Conservation (phyloP, 2,113 vertebrate genomes). For the Crotalus tigris region DNA sequence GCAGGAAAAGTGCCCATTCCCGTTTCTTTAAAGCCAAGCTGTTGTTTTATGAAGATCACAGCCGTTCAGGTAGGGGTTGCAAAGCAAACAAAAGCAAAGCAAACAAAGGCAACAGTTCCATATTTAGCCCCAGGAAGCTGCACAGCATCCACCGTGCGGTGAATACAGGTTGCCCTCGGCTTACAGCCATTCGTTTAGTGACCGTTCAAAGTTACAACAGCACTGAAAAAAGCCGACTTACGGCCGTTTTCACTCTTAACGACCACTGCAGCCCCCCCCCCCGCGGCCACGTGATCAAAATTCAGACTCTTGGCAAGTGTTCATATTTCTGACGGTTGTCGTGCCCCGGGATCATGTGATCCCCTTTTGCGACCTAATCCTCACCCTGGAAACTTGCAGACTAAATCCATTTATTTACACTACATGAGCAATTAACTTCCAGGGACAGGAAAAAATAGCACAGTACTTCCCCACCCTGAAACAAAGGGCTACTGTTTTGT, state of each 20-base stretch:
- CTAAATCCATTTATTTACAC: neutral
- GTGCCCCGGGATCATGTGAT: too few relatives aligned
- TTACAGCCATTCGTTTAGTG: neutral
- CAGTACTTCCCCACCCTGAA: neutral
- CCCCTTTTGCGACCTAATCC: neutral
- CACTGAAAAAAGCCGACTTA: neutral
- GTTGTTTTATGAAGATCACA: neutral
- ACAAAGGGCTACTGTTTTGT: neutral
- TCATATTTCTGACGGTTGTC: too few relatives aligned
- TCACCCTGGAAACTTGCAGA: neutral
- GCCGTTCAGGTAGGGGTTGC: neutral
- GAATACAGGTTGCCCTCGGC: neutral
- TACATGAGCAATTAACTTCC: neutral
- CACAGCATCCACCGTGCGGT: neutral
- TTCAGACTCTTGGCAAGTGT: too few relatives aligned
- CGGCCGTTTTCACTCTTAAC: neutral
- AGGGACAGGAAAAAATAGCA: neutral
- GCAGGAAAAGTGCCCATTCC: neutral
- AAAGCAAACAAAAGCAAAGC: neutral
- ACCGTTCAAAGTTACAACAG: neutral
- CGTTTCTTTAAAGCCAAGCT: neutral
- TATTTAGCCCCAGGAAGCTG: neutral
- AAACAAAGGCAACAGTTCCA: too few relatives aligned
- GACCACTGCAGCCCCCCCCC: neutral
- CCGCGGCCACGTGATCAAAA: too few relatives aligned